These are phyloP conservation scores for Macrosoma leucophasiata DNA, from an alignment of 2,888 invertebrate genomes.

Conservation along the genomic window DNA sequence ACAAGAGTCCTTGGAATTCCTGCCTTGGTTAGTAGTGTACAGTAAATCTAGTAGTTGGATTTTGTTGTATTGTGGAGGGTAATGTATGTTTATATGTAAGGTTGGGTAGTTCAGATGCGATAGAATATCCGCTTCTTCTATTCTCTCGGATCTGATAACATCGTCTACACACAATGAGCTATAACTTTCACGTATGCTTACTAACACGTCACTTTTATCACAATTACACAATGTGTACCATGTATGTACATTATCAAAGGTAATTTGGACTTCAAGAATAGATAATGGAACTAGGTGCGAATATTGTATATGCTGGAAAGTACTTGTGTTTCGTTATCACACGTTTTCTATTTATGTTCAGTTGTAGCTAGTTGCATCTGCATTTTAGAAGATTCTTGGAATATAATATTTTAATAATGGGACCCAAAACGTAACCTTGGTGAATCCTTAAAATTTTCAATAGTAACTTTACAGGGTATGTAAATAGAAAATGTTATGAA, in stretches of 20 bases:
- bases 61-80: conserved; percentile 26
- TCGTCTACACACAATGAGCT: no score
- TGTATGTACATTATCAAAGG: conserved; percentile 45
- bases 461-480: conserved; percentile 9
- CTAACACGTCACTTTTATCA: conserved; percentile 59
- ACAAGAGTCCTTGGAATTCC: conserved; percentile 84
- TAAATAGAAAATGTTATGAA: conserved; percentile 42
- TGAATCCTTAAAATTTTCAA: conserved; percentile 8
- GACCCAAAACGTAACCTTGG: not conserved
- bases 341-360: conserved; percentile 37
- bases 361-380: no score
- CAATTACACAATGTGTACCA: conserved; percentile 39
- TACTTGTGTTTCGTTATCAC: conserved; percentile 27
- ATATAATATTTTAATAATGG: no score
- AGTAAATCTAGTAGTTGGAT: conserved; percentile 51
- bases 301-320: conserved; percentile 63
- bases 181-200: conserved; percentile 39
- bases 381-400: no score
- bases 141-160: no score
- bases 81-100: conserved; percentile 7
- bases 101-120: no score
- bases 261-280: conserved; percentile 75
- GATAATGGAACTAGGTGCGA: conserved; percentile 68
- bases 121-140: no score
- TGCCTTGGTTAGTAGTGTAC: conserved; percentile 85